These are phyloP conservation scores for Zootoca vivipara DNA, from an alignment of 2,113 vertebrate species.

Conservation along the genomic window DNA sequence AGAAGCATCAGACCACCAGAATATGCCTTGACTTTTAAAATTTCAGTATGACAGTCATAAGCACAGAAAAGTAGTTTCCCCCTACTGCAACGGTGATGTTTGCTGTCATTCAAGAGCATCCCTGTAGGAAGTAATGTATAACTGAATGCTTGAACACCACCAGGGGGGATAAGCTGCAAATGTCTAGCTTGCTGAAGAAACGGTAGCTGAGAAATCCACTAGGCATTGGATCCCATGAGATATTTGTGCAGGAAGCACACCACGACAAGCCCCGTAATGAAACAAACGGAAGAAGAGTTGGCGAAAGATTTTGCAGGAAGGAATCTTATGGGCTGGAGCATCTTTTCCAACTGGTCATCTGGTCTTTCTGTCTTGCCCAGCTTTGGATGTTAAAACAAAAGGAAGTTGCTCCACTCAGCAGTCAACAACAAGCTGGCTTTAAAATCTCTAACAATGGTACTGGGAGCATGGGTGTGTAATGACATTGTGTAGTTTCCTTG, in stretches of 20 bases:
- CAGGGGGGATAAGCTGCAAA: neutral
- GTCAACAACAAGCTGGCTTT: too few species aligned
- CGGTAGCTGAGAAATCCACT: neutral
- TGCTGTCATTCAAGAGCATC: neutral
- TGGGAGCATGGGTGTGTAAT: too few species aligned
- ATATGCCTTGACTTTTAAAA: neutral
- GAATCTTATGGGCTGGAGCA: neutral
- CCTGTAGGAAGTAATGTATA: neutral
- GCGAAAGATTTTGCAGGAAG: too few species aligned
- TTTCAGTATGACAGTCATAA: neutral
- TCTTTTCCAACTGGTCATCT: neutral
- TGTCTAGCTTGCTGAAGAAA: neutral
- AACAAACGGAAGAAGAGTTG: neutral
- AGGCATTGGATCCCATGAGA: neutral
- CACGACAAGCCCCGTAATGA: neutral
- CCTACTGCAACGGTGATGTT: neutral
- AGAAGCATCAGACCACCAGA: neutral
- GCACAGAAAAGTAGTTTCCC: neutral
- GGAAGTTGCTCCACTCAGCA: too few species aligned
- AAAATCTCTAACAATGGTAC: too few species aligned
- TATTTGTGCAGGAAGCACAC: neutral
- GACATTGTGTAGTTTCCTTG: too few species aligned
- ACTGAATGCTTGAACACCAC: neutral
- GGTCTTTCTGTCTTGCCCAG: neutral
- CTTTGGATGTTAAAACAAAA: too few species aligned